Conservation (phyloP, 2,888 invertebrate genomes). For the Tenthredo amoena region DNA sequence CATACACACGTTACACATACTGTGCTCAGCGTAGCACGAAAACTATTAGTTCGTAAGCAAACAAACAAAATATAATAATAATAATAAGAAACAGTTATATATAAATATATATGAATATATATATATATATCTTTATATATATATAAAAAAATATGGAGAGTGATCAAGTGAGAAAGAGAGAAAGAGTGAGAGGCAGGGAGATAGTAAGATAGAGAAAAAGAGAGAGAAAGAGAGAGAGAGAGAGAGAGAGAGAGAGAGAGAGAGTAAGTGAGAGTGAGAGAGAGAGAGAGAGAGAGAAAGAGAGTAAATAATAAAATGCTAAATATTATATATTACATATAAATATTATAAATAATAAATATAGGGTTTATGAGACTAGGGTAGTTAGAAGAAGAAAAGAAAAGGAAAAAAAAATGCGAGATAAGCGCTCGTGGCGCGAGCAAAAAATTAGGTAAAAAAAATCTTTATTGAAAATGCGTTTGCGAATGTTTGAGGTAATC, state of each 20-base stretch:
- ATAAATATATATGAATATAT: slow-evolving; percentile 77
- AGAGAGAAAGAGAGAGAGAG: slow-evolving; percentile 65
- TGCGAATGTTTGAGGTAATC: slow-evolving; percentile 76
- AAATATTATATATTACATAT: slow-evolving; percentile 76
- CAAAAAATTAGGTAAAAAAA: slow-evolving; percentile 43
- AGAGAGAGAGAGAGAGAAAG: slow-evolving; percentile 64
- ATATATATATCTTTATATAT: slow-evolving; percentile 54
- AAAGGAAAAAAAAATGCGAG: slow-evolving; percentile 27
- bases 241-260: slow-evolving; percentile 68
- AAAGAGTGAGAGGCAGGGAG: slow-evolving; percentile 66
- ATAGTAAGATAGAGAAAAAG: slow-evolving; percentile 61
- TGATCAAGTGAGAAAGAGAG: slow-evolving; percentile 67
- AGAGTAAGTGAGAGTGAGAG: slow-evolving; percentile 60
- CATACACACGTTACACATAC: slow-evolving; percentile 69
- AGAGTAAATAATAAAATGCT: slow-evolving; percentile 75
- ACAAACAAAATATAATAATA: slow-evolving; percentile 77
- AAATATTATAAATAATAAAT: slow-evolving; percentile 78
- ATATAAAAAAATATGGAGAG: slow-evolving; percentile 32
- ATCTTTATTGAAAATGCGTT: slow-evolving; percentile 37
- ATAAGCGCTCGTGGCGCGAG: slow-evolving; percentile 21
- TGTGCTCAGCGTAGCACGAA: slow-evolving; percentile 77
- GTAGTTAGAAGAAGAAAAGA: slow-evolving; percentile 56
- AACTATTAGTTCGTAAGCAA: slow-evolving; percentile 78
- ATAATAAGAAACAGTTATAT: slow-evolving; percentile 74
- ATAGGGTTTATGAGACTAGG: slow-evolving; percentile 76